Base-by-base conservation (phyloP, 1,140 invertebrate genomes). In the Cydia splendana region DNA sequence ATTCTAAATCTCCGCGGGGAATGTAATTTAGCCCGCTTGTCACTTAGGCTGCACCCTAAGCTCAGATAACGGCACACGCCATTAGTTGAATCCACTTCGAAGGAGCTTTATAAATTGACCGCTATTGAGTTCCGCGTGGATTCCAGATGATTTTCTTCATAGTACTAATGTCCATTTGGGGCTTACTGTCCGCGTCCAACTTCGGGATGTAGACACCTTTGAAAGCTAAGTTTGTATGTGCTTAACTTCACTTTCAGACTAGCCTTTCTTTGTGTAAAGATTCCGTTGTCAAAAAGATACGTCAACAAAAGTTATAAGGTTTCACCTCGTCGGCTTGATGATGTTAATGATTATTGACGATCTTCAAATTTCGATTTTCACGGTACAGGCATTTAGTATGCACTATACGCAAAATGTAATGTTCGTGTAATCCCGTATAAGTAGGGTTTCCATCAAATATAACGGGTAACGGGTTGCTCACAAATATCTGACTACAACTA, bases 81-180 rank as follows among this genome's bases (percentile, higher is more conserved):
- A 81, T 81, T 82, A 81, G 75, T 65, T 76, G 78, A 65, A 79
- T 81, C 81, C 78, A 78, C 76, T 81, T 67, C 45, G 28, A 42
- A 53, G 75, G 75, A 77, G 76, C 76, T 79, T 81, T 81, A 82
- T 81, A 82, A 82, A 82, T 82, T 82, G 79, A 79, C 79, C 81
- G 57, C 76, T 80, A 79, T 82, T 77, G 75, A 57, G 77, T 80
- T 82, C 75, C 78, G 77, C 24, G 67, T 67, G 74, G 74, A 62
- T 48, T 48, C 65, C 74, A 71, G 30, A 71, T 71, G 67, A 71
- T 71, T 71, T 34, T 71, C 67, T 28, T 69, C 13, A 45, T 71
- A 42, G 34, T 15, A 42, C 30, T 71, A 71, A 71, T 71, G 30
- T 45, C n/a, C 67, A 24, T 75, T 69, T 78, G 28, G 30, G 65